These are phyloP conservation scores for Drusus annulatus DNA, from an alignment of 1,140 invertebrate species.

Conservation along the genomic window DNA sequence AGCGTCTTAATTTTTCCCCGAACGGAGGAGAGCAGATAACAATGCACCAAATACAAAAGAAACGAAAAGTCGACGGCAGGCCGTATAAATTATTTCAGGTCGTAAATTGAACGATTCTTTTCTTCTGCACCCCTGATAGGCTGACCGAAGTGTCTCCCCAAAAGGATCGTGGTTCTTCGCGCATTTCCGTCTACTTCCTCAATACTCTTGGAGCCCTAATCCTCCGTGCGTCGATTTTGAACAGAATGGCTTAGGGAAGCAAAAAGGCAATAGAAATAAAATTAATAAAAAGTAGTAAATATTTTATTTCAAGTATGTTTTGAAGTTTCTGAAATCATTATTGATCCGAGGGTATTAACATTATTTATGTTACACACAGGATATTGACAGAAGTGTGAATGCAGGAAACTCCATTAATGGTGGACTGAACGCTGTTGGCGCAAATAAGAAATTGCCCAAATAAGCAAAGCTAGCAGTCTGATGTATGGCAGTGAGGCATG, in stretches of 20 bases:
- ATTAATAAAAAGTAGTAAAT: too few relatives aligned
- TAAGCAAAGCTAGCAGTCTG: too few relatives aligned
- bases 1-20: constrained; percentile 58
- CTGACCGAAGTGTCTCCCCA: constrained; percentile 58
- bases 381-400: too few relatives aligned
- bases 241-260: background rate
- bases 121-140: constrained; percentile 57
- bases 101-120: constrained; percentile 60
- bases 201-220: constrained; percentile 3
- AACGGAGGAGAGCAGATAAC: constrained; percentile 52
- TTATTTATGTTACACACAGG: too few relatives aligned
- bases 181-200: constrained; percentile 48
- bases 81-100: constrained; percentile 60
- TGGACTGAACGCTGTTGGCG: too few relatives aligned
- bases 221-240: constrained; percentile 34
- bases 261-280: too few relatives aligned
- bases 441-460: too few relatives aligned
- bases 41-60: constrained; percentile 56
- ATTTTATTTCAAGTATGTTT: too few relatives aligned
- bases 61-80: constrained; percentile 54
- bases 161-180: constrained; percentile 50
- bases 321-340: too few relatives aligned
- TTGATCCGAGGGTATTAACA: too few relatives aligned
- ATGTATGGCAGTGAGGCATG: too few relatives aligned
- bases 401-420: too few relatives aligned